These are phyloP conservation scores for Girardinus metallicus DNA, from an alignment of 2,797 vertebrate species.

Conservation along the genomic window DNA sequence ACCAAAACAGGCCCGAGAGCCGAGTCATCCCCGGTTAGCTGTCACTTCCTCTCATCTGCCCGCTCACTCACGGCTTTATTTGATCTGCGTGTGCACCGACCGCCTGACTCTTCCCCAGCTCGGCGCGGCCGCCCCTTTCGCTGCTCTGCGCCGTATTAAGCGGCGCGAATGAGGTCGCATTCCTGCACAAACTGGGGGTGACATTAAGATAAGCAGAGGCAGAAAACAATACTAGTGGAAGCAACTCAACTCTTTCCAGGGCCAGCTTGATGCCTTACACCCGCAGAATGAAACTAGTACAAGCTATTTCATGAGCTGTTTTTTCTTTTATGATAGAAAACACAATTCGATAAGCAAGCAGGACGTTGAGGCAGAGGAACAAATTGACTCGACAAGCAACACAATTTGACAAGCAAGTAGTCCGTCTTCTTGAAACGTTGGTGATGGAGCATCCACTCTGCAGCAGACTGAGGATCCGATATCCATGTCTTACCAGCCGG, in stretches of 20 bases:
- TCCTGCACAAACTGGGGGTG: background rate
- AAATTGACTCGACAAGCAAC: too few species aligned
- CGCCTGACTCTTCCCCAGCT: background rate
- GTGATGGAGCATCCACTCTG: background rate
- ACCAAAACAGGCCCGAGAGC: slow-evolving; percentile 52
- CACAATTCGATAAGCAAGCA: background rate
- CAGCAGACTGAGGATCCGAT: background rate
- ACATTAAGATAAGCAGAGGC: background rate
- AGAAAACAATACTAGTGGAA: background rate
- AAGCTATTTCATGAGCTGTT: background rate
- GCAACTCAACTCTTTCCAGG: background rate
- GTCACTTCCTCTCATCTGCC: slow-evolving; percentile 48
- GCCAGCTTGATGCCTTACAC: background rate
- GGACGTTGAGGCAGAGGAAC: background rate
- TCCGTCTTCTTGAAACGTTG: background rate
- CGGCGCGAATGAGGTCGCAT: background rate
- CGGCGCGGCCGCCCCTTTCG: background rate
- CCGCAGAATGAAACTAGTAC: background rate
- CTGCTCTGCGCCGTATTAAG: background rate
- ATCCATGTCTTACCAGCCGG: background rate
- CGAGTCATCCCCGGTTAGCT: slow-evolving; percentile 54
- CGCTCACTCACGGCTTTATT: slow-evolving; percentile 22
- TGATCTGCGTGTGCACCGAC: slow-evolving; percentile 12
- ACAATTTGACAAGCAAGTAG: background rate
- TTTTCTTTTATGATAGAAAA: background rate